Evolutionary conservation across 2,797 vertebrate species (phyloP), one percentile per base, ranked within the genome.

Genomic region (Austrolebias charrua): DNA sequence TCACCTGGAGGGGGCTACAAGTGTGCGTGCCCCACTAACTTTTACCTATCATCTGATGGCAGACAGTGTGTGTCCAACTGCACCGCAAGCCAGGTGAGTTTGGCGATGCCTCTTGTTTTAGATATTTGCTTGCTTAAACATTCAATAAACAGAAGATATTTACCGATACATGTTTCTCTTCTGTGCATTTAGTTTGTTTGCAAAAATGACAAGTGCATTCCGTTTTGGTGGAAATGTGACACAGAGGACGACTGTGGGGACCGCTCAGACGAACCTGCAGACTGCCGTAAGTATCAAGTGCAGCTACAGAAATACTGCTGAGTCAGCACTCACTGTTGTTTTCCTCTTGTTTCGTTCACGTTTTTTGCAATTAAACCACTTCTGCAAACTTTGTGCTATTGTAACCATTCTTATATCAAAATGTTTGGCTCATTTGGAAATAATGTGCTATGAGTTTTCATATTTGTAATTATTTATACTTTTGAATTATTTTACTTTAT

Each of bases 181-280:
- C 10, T 60, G 4, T 33, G 40, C 14, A 15, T 64, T 55, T 74
- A 98, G 96, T 98, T 97, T 87, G 95, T 95, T 10, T 98, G 96
- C 82, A 96, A 94, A 85, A 98, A 95, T 11, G 95, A 98, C 82
- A 96, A 98, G 85, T 98, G 96, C 74, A 98, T 98, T 83, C 96
- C 96, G 0, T 98, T 98, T 48, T 98, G 96, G 96, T 98, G 96
- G 96, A 98, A 97, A 85, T 98, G 96, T 73, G 96, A 98, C 85
- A 98, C 95, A 0, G 95, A 96, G 6, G 96, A 98, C 12, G 96
- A 98, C 86, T 98, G 96, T 4, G 96, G 96, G 0, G 96, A 98
- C 38, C 93, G 94, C 29, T 98, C 96, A 0, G 96, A 98, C 0
- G 96, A 98, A 71, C 96, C 96, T 0, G 89, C 93, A 8, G 94